phyloP scores from a whole-genome alignment of 2,113 vertebrate genomes.

The Xyliphius kryptos region DNA sequence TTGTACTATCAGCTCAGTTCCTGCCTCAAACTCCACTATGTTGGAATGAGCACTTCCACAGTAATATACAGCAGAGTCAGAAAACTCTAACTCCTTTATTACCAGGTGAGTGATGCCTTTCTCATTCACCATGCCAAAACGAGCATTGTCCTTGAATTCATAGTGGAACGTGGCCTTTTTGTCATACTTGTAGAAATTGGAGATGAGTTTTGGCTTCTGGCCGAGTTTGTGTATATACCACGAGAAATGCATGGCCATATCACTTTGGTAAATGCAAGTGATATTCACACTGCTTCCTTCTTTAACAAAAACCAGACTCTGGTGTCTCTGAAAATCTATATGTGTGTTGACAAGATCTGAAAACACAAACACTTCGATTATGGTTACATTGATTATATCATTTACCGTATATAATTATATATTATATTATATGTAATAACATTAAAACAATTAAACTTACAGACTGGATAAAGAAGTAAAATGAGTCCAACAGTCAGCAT shows the following conservation, averaged over 20 bases:
- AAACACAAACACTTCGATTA: no score
- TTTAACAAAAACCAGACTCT: constrained; percentile 8
- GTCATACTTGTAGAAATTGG: constrained; percentile 49
- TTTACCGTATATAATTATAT: no score
- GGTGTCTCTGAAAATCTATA: not conserved
- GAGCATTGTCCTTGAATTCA: constrained; percentile 36
- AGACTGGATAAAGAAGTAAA: constrained; percentile 22
- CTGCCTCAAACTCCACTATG: constrained; percentile 49
- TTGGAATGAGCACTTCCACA: constrained; percentile 54
- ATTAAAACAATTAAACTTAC: constrained; percentile 23
- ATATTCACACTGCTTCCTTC: constrained; percentile 47
- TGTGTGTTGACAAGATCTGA: constrained; percentile 8
- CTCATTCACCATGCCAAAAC: constrained; percentile 37
- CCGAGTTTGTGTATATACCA: constrained; percentile 53
- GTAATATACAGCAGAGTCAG: constrained; percentile 53
- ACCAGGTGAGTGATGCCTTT: constrained; percentile 38
- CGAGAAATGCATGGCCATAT: constrained; percentile 51
- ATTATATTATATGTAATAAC: not conserved
- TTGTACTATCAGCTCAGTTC: constrained; percentile 49
- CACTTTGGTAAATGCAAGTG: constrained; percentile 41
- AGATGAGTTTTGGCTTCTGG: constrained; percentile 42
- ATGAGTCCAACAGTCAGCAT: constrained; percentile 19
- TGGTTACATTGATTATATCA: no score
- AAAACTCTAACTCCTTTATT: constrained; percentile 40
- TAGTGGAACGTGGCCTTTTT: constrained; percentile 5